Conservation (phyloP, 2,888 invertebrate species). For the Julus scandinavius region DNA sequence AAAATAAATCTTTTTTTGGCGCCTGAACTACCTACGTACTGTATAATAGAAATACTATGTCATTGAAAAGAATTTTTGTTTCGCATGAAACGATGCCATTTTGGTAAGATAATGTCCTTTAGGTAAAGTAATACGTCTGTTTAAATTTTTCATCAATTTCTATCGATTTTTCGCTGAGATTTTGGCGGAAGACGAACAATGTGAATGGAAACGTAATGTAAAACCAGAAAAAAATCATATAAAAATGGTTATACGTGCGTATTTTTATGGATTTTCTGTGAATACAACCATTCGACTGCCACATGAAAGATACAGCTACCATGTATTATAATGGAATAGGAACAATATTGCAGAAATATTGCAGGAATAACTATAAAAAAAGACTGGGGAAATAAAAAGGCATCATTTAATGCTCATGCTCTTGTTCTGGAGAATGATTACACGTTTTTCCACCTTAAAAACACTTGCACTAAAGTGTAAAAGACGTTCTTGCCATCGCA, state of each 20-base stretch:
- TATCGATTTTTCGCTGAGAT: background rate
- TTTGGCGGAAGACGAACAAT: background rate
- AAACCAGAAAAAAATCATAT: conserved; percentile 12
- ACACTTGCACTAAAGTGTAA: too few species aligned
- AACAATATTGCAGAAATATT: background rate
- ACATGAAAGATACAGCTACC: background rate
- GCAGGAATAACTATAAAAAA: conserved; percentile 2
- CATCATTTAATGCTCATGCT: background rate
- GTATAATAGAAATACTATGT: background rate
- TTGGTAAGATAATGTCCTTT: background rate
- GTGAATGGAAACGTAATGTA: conserved; percentile 10
- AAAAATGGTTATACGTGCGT: conserved; percentile 13
- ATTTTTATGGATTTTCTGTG: conserved; percentile 41
- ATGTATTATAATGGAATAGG: background rate
- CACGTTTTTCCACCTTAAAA: too few species aligned
- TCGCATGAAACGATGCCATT: background rate
- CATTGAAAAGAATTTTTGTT: background rate
- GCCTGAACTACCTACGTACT: background rate
- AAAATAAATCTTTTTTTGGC: background rate
- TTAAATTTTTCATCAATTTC: conserved; percentile 30
- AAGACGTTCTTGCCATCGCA: too few species aligned
- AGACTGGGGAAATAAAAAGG: background rate
- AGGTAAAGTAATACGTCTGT: conserved; percentile 22
- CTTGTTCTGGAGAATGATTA: too few species aligned
- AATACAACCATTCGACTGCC: conserved; percentile 34